A percentile compares a stretch with the other conserved stretches of the same genome.
phyloP scores from a whole-genome alignment of 2,113 vertebrate genomes.

The Carlito syrichta region DNA sequence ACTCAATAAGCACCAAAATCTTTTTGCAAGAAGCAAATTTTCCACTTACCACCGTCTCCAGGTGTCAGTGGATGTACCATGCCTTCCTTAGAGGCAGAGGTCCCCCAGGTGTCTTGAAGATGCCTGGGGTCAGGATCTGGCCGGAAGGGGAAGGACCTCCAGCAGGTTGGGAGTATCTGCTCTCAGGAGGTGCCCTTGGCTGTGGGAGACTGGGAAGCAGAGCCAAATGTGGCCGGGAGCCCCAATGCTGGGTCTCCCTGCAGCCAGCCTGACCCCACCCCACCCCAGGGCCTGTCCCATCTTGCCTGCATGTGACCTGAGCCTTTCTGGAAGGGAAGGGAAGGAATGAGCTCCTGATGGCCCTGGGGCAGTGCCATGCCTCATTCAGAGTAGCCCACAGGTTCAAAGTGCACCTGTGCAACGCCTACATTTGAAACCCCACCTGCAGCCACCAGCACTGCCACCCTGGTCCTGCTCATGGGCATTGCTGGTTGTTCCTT shows the following conservation, averaged over 20 bases:
- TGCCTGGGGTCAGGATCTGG: too few species aligned
- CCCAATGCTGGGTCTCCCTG: not conserved
- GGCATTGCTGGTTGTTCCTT: not conserved
- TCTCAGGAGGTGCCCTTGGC: not conserved
- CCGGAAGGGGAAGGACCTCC: not conserved
- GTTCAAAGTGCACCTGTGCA: not conserved
- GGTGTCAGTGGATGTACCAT: accelerated
- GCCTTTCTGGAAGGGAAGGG: not conserved
- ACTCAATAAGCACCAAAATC: not conserved
- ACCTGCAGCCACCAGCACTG: not conserved
- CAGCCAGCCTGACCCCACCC: not conserved
- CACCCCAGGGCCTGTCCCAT: not conserved
- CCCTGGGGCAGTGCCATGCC: too few species aligned
- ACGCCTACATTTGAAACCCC: too few species aligned
- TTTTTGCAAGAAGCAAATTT: not conserved
- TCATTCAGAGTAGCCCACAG: too few species aligned
- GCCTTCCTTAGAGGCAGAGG: not conserved
- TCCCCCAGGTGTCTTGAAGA: not conserved
- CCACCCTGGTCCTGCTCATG: not conserved
- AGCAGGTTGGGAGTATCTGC: not conserved
- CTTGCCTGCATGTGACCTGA: not conserved
- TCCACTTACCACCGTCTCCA: not conserved
- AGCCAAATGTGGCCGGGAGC: not conserved
- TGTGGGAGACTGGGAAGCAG: not conserved
- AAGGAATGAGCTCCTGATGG: too few species aligned